Percentiles rank a stretch among this genome's conserved stretches.
phyloP scores from a whole-genome alignment of 1,140 invertebrate genomes.

The Limonius californicus region DNA sequence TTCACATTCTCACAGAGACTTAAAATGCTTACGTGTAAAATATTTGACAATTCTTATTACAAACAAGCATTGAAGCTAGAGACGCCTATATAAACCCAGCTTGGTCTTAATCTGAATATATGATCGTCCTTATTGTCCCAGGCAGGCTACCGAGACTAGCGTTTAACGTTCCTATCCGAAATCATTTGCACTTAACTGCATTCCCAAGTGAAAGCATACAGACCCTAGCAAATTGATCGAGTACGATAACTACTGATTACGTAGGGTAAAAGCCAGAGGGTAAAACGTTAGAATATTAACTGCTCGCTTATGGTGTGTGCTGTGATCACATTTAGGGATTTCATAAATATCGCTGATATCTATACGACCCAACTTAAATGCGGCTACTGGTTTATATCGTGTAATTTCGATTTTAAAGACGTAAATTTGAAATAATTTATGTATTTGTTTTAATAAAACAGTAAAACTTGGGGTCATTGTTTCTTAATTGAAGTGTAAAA shows the following conservation, averaged over 20 bases:
- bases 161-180: slow-evolving; percentile 9
- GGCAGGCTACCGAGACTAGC: slow-evolving; percentile 27
- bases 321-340: slow-evolving; percentile 41
- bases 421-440: too few relatives aligned
- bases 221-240: not conserved
- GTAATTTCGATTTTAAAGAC: slow-evolving; percentile 35
- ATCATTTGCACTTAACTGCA: not conserved
- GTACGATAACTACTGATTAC: not conserved
- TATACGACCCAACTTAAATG: slow-evolving; percentile 34
- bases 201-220: not conserved
- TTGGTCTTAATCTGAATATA: slow-evolving; percentile 44
- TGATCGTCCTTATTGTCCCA: slow-evolving; percentile 42
- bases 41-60: slow-evolving; percentile 46
- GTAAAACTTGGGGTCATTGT: too few relatives aligned
- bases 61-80: slow-evolving; percentile 31
- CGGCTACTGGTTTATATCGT: slow-evolving; percentile 42
- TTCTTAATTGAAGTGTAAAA: too few relatives aligned
- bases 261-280: not conserved
- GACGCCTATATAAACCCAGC: slow-evolving; percentile 36
- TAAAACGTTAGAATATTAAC: slow-evolving; percentile 38
- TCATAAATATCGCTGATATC: slow-evolving; percentile 40
- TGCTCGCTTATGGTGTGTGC: slow-evolving; percentile 40
- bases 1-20: slow-evolving; percentile 33
- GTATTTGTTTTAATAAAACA: too few relatives aligned
- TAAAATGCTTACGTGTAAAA: slow-evolving; percentile 42